Conservation (phyloP, 2,888 invertebrate species). For the Lochmaea capreae region DNA sequence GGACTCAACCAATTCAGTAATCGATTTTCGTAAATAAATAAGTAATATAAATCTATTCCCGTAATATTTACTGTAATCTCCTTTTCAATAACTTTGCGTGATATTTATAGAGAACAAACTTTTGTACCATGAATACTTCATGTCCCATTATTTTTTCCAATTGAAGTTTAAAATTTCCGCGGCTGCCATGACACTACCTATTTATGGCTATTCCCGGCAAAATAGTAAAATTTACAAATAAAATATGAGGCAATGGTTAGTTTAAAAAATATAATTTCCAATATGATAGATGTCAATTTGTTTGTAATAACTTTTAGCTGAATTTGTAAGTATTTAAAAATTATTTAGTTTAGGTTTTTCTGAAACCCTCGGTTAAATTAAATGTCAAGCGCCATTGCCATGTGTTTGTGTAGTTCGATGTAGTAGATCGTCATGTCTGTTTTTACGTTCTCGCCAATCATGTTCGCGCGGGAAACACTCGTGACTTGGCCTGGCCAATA, state of each 20-base stretch:
- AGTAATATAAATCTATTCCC: neutral
- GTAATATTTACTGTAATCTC: neutral
- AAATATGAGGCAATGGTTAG: slow-evolving; percentile 38
- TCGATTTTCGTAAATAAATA: slow-evolving; percentile 28
- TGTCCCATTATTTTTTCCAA: neutral
- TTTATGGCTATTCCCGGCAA: slow-evolving; percentile 57
- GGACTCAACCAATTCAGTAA: slow-evolving; percentile 49
- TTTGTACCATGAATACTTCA: neutral
- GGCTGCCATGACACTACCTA: slow-evolving; percentile 60
- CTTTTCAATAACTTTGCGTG: neutral
- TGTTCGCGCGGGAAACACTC: slow-evolving; percentile 62
- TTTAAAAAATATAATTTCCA: slow-evolving; percentile 34
- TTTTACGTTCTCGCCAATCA: slow-evolving; percentile 57
- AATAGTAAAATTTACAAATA: slow-evolving; percentile 41
- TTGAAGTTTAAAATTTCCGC: slow-evolving; percentile 54
- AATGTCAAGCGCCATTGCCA: slow-evolving; percentile 57
- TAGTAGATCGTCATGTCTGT: slow-evolving; percentile 46
- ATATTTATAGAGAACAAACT: neutral
- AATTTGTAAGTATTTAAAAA: slow-evolving; percentile 44
- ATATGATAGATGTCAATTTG: slow-evolving; percentile 45
- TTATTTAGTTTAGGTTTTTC: slow-evolving; percentile 25
- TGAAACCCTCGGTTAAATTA: slow-evolving; percentile 56
- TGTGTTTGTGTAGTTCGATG: slow-evolving; percentile 54
- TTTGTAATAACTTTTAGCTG: slow-evolving; percentile 46
- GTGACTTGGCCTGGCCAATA: slow-evolving; percentile 63